Base-by-base conservation (phyloP, 2,113 vertebrate genomes). In the Leptobrachium ailaonicum region DNA sequence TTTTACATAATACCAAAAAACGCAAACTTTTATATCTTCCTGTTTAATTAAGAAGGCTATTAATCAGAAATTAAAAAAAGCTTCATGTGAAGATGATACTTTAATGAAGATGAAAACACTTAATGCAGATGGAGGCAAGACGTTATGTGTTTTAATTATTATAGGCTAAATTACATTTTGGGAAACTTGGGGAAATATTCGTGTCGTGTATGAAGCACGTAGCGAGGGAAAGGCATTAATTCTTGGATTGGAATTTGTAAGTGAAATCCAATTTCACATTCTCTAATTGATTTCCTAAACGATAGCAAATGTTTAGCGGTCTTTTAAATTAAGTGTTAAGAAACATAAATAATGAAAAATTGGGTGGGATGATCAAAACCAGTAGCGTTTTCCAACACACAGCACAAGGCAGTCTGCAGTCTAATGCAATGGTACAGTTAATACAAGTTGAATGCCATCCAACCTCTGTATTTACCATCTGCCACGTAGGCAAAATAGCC, bases 381-480 rank as follows among this genome's bases (percentile, higher is more conserved):
- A 7, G 45, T 6, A 66, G 32, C 20, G 5, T 10, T 11, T 41
- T 44, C 45, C 67, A 45, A 3, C 14, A 6, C 54, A 3, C 41
- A 7, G 60, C 47, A 41, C 10, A 12, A 43, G 44, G 66, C 40
- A 7, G 45, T 50, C 68, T 20, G 44, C 43, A 20, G 12, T 71
- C 50, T 71, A 43, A 13, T 20, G n/a, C 71, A 60, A 71, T 50
- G 73, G 41, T 64, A 44, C 64, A 14, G 13, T 60, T 8, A 20
- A 72, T 73, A 73, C 44, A 45, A 40, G 42, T 47, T 74, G 71
- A 80, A 66, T 60, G 12, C 40, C 2, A 44, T 80, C 78, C 78
- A 80, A 68, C 63, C 71, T 58, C 63, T 67, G 78, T 68, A 73
- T 80, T 80, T 73, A 73, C 78, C 78, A 80, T 74, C 71, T 80